Evolutionary conservation across 2,113 vertebrate genomes (phyloP), one percentile per base, ranked within the genome.

Genomic region (Aspiorhynchus laticeps): DNA sequence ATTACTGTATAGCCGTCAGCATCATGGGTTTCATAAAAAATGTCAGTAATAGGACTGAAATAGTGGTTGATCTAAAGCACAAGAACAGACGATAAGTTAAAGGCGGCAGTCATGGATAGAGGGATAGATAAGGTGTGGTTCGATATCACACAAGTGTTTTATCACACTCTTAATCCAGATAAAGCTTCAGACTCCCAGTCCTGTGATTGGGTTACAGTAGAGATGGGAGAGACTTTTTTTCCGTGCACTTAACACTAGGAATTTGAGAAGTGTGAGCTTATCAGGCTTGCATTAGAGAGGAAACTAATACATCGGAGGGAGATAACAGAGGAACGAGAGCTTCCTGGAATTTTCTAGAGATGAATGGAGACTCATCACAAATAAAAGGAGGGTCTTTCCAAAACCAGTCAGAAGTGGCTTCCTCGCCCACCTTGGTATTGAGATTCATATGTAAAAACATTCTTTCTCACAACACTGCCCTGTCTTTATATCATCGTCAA

Each of bases 11-110:
- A 59, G 77, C 86, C 61, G 63, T 79, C 33, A 82, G 85, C 33
- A 87, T 87, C 84, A 90, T 83, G 51, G 56, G 89, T 91, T 90
- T 90, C 46, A 91, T 90, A 89, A 90, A 91, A 88, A 90, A 90
- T 90, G 89, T 91, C 90, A 90, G 87, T 69, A 36, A 41, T 3
- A 74, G 67, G 88, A 90, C 78, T n/a, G 79, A 91, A 51, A 79
- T 38, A 74, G 67, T 26, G 82, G 38, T 43, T 31, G 51, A 80
- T 87, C 38, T 26, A 48, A 65, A 76, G 56, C 59, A 5, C 53
- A 48, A 83, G 80, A 81, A 24, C 48, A 63, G 38, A 12, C 31
- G 5, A 65, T 65, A 36, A 67, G 69, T 87, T 51, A 26, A 33
- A 61, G 48, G 65, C 48, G 24, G 24, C 63, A 86, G 79, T 75